Evolutionary conservation across 2,113 vertebrate species (phyloP), one percentile per base, ranked within the genome.

Genomic region (Toxotes jaculatrix): DNA sequence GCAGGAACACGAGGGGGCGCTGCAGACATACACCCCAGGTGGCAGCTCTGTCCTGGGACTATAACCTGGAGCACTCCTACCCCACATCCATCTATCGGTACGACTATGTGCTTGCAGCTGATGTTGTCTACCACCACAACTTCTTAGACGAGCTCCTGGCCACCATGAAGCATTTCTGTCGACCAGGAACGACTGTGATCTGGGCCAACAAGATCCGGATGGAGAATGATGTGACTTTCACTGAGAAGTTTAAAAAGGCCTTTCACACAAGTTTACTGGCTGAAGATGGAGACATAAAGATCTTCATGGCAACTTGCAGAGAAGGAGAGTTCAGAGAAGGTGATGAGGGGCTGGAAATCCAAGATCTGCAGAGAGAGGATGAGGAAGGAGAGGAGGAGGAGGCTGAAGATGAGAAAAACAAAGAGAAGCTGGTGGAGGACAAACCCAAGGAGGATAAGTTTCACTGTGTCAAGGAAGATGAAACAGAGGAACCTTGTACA

Each of bases 181-280:
- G 89, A 80, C 95, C 95, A 0, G 97, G 96, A 63, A 97, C 97
- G 0, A 93, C 94, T 17, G 17, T 99, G 80, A 91, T 99, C 51
- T 98, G 97, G 97, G 96, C 97, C 74, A 98, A 99, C 91, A 99
- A 97, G 92, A 93, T 98, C 87, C 91, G 97, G 66, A 95, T 96
- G 87, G 95, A 87, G 65, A 87, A 93, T 0, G 98, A 99, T 80
- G 94, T 96, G 0, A 94, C 93, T 16, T 99, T 99, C 88, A 90
- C 94, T 0, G 92, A 96, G 69, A 95, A 94, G 82, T 93, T 98
- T 49, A 78, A 94, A 75, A 84, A 85, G 45, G 49, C 92, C 13
- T 97, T 99, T 83, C 85, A 97, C 6, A 93, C 95, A 17, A 95
- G 91, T 10, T 57, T 97, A 69, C 70, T 98, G 84, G 91, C 87